Evolutionary conservation across 2,888 invertebrate genomes (phyloP).

Genomic region (Shargacucullia verbasci): DNA sequence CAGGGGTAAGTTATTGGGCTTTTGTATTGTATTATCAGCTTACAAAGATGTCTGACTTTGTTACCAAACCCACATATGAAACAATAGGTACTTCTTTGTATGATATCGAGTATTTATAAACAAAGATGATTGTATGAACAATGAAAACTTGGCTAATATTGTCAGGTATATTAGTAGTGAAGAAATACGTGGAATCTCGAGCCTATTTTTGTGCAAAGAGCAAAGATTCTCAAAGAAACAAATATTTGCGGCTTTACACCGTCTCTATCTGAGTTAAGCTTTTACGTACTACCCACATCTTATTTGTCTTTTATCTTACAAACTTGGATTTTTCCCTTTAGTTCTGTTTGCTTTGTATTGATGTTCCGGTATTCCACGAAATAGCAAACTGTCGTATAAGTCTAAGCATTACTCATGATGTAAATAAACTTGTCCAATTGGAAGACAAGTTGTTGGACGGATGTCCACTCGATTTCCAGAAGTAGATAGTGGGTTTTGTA

Average conservation of each 20-base stretch:
- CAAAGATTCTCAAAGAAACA: constrained; percentile 73
- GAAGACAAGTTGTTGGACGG: constrained; percentile 5
- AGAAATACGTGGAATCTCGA: constrained; percentile 59
- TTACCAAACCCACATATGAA: constrained; percentile 43
- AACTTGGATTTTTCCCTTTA: constrained; percentile 43
- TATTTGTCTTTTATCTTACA: constrained; percentile 56
- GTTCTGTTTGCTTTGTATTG: constrained; percentile 44
- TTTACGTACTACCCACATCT: constrained; percentile 43
- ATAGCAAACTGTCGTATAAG: constrained; percentile 21
- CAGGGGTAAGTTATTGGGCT: constrained; percentile 50
- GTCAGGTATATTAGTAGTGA: constrained; percentile 30
- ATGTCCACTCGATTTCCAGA: constrained; percentile 7
- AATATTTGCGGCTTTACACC: constrained; percentile 77
- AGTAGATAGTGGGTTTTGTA: constrained; percentile 6
- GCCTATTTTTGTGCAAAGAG: constrained; percentile 69
- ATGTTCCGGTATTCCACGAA: constrained; percentile 30
- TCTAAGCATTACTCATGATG: constrained; percentile 19
- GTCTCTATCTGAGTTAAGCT: constrained; percentile 55
- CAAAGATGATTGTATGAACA: constrained; percentile 43
- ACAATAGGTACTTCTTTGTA: constrained; percentile 42
- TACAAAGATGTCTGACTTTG: constrained; percentile 39
- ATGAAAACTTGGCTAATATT: constrained; percentile 38
- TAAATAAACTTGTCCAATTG: constrained; percentile 20
- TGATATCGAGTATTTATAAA: constrained; percentile 40
- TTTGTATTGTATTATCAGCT: constrained; percentile 47